Conservation (phyloP, 2,113 vertebrate species). For the Arothron firmamentum region DNA sequence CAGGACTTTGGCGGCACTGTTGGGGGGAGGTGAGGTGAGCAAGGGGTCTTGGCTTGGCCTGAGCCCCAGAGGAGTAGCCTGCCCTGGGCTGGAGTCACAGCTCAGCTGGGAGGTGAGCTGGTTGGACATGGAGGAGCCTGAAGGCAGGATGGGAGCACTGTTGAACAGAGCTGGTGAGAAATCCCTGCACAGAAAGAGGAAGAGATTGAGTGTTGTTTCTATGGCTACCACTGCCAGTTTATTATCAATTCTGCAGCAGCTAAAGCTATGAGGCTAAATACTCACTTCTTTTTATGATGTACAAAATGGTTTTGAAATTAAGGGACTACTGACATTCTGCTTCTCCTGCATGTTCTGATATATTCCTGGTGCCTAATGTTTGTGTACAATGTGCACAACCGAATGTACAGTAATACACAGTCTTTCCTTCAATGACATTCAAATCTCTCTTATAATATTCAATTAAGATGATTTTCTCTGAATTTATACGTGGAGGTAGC, state of each 20-base stretch:
- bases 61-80: conserved; percentile 77
- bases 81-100: conserved; percentile 81
- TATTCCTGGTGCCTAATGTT: no score
- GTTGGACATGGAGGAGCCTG: conserved; percentile 86
- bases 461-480: no score
- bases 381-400: no score
- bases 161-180: conserved; percentile 98
- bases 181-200: conserved; percentile 75
- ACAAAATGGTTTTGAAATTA: no score
- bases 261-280: background rate
- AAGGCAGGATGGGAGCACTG: conserved; percentile 91
- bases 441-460: no score
- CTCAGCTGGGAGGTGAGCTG: conserved; percentile 87
- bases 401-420: no score
- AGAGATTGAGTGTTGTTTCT: background rate
- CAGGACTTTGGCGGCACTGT: conserved; percentile 69
- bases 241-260: background rate
- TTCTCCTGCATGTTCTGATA: no score
- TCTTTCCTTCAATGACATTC: no score
- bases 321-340: no score
- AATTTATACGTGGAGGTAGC: background rate
- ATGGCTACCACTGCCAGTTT: background rate
- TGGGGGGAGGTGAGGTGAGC: conserved; percentile 62
- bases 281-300: no score
- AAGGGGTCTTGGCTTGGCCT: conserved; percentile 80